These are phyloP conservation scores for Elymnias hypermnestra DNA, from an alignment of 1,140 invertebrate genomes.

Conservation along the genomic window DNA sequence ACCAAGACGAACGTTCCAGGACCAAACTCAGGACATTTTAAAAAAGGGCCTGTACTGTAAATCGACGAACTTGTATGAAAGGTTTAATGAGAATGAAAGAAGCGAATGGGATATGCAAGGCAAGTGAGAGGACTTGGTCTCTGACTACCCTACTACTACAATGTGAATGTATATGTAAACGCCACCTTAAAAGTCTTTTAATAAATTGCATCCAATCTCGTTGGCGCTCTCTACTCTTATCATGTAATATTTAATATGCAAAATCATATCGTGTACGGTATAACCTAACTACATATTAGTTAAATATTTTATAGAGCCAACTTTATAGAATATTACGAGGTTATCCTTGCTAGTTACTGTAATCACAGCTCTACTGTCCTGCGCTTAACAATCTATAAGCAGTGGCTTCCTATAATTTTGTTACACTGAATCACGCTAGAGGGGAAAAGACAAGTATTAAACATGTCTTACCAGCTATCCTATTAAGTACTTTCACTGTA, in stretches of 20 bases:
- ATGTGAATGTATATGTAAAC: too few species aligned
- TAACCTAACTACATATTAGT: constrained; percentile 29
- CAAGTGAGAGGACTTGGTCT: too few species aligned
- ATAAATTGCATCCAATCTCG: too few species aligned
- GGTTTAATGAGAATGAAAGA: too few species aligned
- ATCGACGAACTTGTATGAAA: too few species aligned
- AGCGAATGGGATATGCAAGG: too few species aligned
- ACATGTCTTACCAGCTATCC: constrained; percentile 6
- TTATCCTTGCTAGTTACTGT: constrained; percentile 35
- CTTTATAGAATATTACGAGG: constrained; percentile 44
- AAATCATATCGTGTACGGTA: constrained; percentile 10
- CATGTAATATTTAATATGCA: constrained; percentile 44
- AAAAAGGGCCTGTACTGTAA: too few species aligned
- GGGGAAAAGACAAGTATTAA: constrained; percentile 34
- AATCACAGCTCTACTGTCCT: constrained; percentile 31
- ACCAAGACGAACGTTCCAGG: too few species aligned
- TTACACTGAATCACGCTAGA: constrained; percentile 36
- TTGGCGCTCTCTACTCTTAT: too few species aligned
- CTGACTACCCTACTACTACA: too few species aligned
- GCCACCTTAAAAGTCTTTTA: too few species aligned
- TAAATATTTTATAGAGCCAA: constrained; percentile 37
- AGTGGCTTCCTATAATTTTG: constrained; percentile 55
- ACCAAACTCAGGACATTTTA: too few species aligned
- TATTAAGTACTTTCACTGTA: constrained; percentile 4
- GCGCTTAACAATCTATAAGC: constrained; percentile 31